Conservation (phyloP, 2,113 vertebrate genomes). For the Cyphomyrus plagiostoma region DNA sequence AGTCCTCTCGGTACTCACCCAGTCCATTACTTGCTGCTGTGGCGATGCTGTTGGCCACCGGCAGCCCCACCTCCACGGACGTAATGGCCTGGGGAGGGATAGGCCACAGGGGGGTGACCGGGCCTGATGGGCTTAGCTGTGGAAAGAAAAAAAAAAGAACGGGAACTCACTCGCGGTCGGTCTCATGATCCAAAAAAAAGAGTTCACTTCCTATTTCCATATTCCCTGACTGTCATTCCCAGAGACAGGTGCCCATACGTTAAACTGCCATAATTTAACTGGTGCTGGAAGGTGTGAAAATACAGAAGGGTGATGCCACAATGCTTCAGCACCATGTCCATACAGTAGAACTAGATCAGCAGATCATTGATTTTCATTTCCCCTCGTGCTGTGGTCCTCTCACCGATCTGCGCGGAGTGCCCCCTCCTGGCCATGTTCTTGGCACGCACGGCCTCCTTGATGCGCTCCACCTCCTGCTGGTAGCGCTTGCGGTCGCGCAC, state of each 20-base stretch:
- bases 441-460: conserved; percentile 86
- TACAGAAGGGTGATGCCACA: background rate
- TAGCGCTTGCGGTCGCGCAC: conserved; percentile 87
- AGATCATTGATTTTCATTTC: background rate
- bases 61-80: conserved; percentile 63
- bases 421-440: conserved; percentile 85
- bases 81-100: conserved; percentile 67
- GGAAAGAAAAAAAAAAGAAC: conserved; percentile 28
- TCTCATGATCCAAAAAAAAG: background rate
- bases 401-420: conserved; percentile 83
- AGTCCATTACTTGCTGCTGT: conserved; percentile 19
- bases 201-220: background rate
- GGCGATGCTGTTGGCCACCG: conserved; percentile 52
- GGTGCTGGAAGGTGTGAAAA: background rate
- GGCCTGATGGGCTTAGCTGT: conserved; percentile 87
- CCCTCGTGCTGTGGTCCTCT: conserved; percentile 15
- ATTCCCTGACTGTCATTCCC: background rate
- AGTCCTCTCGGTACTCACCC: background rate
- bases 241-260: background rate
- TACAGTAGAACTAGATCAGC: background rate
- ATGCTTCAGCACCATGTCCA: background rate
- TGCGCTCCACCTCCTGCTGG: conserved; percentile 92
- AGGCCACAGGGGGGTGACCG: conserved; percentile 80
- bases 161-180: background rate
- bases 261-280: background rate